Percentiles rank a stretch among this genome's conserved stretches.
Conservation (phyloP, 2,797 vertebrate genomes). For the Artibeus lituratus region DNA sequence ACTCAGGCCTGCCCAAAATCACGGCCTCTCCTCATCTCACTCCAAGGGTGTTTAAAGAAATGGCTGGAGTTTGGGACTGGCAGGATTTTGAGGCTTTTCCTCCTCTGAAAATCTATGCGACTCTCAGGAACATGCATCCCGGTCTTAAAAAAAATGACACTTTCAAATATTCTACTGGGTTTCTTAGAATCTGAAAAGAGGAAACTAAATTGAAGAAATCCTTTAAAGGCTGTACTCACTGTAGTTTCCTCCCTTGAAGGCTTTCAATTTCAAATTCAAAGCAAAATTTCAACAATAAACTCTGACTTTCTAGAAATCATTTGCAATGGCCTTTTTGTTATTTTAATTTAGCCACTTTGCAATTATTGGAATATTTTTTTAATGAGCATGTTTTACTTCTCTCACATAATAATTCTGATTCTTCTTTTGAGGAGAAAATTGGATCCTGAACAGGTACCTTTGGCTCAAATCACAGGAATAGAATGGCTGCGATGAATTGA, state of each 20-base stretch:
- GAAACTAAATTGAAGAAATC: not conserved
- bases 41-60: not conserved
- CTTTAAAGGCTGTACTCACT: constrained; percentile 12
- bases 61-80: not conserved
- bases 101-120: not conserved
- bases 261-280: constrained; percentile 70
- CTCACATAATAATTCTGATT: constrained; percentile 61
- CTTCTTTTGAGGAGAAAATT: constrained; percentile 67
- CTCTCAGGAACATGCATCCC: not conserved
- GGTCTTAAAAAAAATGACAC: not conserved
- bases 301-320: constrained; percentile 62
- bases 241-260: not conserved
- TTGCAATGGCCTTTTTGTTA: constrained; percentile 58
- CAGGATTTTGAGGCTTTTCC: not conserved
- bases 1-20: not conserved
- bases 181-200: constrained; percentile 24
- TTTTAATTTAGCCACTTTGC: constrained; percentile 71
- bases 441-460: constrained; percentile 57
- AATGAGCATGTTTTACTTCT: constrained; percentile 65
- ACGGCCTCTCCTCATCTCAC: not conserved
- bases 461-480: constrained; percentile 63
- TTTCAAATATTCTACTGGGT: constrained; percentile 35
- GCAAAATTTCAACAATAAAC: constrained; percentile 69
- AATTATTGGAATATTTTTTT: constrained; percentile 67
- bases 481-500: constrained; percentile 5